A percentile compares a stretch with the other conserved stretches of the same genome.
These are phyloP conservation scores for Ondatra zibethicus DNA, from an alignment of 2,113 vertebrate genomes.

Conservation along the genomic window DNA sequence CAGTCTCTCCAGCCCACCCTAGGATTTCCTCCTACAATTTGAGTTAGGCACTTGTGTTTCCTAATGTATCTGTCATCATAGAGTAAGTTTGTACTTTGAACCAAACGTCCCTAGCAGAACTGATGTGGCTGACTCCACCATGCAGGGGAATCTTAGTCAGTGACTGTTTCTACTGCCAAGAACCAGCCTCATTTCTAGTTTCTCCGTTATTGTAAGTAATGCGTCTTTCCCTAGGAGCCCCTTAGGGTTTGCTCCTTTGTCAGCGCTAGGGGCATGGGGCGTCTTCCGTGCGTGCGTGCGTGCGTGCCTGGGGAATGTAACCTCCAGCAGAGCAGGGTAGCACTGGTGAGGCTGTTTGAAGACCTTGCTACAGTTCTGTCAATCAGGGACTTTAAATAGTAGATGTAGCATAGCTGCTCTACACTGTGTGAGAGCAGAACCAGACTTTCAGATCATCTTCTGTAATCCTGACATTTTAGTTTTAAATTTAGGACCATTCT, in stretches of 20 bases:
- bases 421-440: not conserved
- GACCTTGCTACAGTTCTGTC: not conserved
- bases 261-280: not conserved
- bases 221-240: not conserved
- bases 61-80: not conserved
- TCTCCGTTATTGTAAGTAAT: not conserved
- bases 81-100: slow-evolving; percentile 13
- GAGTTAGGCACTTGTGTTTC: not conserved
- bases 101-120: not conserved
- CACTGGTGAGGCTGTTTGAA: not conserved
- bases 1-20: not conserved
- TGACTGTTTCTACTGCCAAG: not conserved
- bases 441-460: slow-evolving; percentile 28
- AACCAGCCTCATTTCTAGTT: not conserved
- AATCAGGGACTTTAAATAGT: not conserved
- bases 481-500: slow-evolving; percentile 35
- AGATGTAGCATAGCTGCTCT: not conserved
- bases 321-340: not conserved
- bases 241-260: not conserved
- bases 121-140: not conserved
- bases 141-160: slow-evolving; percentile 26
- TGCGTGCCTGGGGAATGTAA: not conserved
- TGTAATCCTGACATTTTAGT: slow-evolving; percentile 33
- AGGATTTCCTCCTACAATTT: not conserved
- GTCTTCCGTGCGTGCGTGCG: not conserved